phyloP scores from a whole-genome alignment of 2,797 vertebrate genomes.

The Neopelma chrysocephalum region DNA sequence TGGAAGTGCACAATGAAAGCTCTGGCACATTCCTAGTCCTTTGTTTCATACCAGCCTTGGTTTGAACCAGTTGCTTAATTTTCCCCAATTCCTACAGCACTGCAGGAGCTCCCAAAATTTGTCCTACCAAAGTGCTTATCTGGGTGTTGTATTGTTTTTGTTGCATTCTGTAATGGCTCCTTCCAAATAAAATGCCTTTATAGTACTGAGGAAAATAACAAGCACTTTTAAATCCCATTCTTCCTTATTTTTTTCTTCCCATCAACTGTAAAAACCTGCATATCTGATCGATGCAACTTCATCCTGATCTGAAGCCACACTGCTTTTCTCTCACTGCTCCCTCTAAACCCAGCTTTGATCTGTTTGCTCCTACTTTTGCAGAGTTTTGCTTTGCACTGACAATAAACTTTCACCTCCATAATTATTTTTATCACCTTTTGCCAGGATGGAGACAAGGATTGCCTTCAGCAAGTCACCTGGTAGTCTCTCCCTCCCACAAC shows the following conservation, averaged over 20 bases:
- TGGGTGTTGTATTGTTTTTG: not conserved
- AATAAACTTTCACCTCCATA: not conserved
- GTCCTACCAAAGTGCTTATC: not conserved
- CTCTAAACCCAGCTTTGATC: not conserved
- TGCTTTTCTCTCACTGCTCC: not conserved
- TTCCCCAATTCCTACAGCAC: not conserved
- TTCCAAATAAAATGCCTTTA: not conserved
- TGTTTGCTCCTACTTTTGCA: not conserved
- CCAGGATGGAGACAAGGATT: not conserved
- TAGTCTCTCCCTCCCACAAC: not conserved
- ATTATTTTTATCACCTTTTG: not conserved
- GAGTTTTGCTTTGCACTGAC: not conserved
- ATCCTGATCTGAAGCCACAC: not conserved
- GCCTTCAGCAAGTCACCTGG: slow-evolving; percentile 39
- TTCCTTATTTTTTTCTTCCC: not conserved
- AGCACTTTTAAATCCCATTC: not conserved
- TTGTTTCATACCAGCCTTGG: not conserved
- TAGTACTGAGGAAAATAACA: not conserved
- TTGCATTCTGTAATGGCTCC: not conserved
- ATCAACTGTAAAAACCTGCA: not conserved
- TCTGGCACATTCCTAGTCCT: not conserved
- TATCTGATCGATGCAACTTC: slow-evolving; percentile 1
- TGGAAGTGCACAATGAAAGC: not conserved
- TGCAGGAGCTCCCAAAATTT: not conserved
- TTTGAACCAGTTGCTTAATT: slow-evolving; percentile 39